A percentile compares a stretch with the other conserved stretches of the same genome.
Conservation (phyloP, 2,888 invertebrate genomes). For the Nomada fucata region DNA sequence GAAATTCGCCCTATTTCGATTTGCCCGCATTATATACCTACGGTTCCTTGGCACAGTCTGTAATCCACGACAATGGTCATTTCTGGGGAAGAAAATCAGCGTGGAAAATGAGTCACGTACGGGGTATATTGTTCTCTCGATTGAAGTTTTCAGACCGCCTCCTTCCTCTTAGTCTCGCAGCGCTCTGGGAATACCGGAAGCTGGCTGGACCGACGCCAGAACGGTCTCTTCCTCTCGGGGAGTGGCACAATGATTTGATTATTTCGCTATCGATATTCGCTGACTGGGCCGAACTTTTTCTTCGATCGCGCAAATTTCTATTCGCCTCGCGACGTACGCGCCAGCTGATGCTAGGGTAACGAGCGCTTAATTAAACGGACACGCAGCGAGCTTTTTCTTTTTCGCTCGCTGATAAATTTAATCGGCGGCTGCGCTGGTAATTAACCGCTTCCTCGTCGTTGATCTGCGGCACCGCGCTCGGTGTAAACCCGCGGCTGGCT, state of each 20-base stretch:
- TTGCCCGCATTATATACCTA: neutral
- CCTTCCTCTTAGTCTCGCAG: constrained; percentile 1
- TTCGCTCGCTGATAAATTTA: constrained; percentile 2
- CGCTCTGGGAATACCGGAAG: constrained; percentile 36
- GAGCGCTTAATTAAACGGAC: constrained; percentile 5
- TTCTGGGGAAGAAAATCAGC: constrained; percentile 2
- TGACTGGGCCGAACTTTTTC: neutral
- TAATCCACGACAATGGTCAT: constrained; percentile 7
- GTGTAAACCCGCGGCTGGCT: neutral
- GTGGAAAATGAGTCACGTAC: constrained; percentile 37
- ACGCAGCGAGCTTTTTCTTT: too few species aligned
- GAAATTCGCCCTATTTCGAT: neutral
- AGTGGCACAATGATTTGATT: constrained; percentile 29
- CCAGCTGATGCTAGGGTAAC: neutral
- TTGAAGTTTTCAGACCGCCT: constrained; percentile 18
- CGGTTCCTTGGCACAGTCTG: neutral
- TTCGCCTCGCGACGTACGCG: neutral
- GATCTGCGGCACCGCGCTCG: constrained; percentile 5
- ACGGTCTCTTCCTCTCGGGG: neutral
- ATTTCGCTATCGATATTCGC: constrained; percentile 36
- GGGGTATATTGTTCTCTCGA: constrained; percentile 34
- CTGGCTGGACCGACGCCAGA: constrained; percentile 51
- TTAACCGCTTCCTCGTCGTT: constrained; percentile 29
- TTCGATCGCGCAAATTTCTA: neutral
- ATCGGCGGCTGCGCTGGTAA: constrained; percentile 10